phyloP scores from a whole-genome alignment of 2,797 vertebrate genomes.

The Halcyon chelicuti region DNA sequence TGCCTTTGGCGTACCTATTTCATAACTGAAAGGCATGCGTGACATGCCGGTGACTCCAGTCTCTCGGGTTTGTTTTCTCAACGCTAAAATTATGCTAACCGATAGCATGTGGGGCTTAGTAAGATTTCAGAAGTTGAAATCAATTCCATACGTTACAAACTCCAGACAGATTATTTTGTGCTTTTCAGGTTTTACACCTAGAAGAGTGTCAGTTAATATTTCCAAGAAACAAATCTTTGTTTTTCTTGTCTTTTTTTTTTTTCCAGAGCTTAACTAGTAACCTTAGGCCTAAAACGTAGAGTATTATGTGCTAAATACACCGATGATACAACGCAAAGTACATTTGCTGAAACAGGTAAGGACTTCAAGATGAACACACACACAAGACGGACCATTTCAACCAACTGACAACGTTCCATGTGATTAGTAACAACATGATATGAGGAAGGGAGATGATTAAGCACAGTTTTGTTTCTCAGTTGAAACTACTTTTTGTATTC shows the following conservation, averaged over 20 bases:
- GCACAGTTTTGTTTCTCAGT: neutral
- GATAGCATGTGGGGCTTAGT: neutral
- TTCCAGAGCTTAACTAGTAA: neutral
- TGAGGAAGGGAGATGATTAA: neutral
- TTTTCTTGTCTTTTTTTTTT: neutral
- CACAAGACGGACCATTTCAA: neutral
- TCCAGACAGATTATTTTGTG: neutral
- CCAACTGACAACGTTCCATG: neutral
- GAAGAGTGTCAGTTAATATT: neutral
- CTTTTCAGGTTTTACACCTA: neutral
- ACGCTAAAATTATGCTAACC: neutral
- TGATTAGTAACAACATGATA: neutral
- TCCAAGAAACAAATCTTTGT: neutral
- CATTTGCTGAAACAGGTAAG: neutral
- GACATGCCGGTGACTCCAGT: neutral
- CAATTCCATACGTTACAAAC: neutral
- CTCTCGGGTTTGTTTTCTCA: neutral
- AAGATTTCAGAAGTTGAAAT: neutral
- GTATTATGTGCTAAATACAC: neutral
- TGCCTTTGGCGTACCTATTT: constrained; percentile 13
- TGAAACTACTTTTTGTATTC: neutral
- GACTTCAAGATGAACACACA: neutral
- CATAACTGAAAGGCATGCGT: neutral
- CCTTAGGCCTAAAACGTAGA: neutral
- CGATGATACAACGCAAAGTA: neutral